Evolutionary conservation across 2,888 invertebrate genomes (phyloP).

Genomic region (Dendrolimus pini): DNA sequence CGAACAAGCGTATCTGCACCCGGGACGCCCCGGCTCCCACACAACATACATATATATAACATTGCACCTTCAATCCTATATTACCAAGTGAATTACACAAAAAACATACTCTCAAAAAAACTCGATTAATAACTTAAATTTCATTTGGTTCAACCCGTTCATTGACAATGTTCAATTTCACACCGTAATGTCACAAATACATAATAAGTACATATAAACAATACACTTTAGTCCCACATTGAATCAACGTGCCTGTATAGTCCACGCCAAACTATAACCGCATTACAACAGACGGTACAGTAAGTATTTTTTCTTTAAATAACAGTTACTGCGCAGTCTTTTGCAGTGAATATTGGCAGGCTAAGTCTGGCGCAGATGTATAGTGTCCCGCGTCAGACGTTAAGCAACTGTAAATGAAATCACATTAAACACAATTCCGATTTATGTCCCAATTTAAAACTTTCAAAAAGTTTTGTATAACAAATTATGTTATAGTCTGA

Average conservation of each 20-base stretch:
- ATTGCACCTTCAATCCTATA: conserved; percentile 67
- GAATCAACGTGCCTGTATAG: conserved; percentile 11
- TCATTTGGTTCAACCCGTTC: conserved; percentile 31
- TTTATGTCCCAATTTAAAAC: too few species aligned
- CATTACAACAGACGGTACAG: too few species aligned
- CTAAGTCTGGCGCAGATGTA: too few species aligned
- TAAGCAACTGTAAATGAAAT: conserved; percentile 17
- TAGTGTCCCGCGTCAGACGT: conserved; percentile 31
- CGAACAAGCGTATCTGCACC: conserved; percentile 36
- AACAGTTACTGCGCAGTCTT: too few species aligned
- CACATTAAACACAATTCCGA: too few species aligned
- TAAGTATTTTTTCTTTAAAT: too few species aligned
- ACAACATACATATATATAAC: conserved; percentile 53
- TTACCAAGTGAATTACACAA: conserved; percentile 52
- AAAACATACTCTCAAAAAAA: conserved; percentile 50
- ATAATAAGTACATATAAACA: conserved; percentile 36
- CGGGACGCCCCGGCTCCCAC: conserved; percentile 14
- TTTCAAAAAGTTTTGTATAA: too few species aligned
- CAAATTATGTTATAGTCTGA: too few species aligned
- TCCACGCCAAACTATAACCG: too few species aligned
- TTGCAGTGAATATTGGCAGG: too few species aligned
- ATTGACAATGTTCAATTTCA: conserved; percentile 33
- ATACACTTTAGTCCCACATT: conserved; percentile 10
- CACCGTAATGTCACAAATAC: conserved; percentile 24
- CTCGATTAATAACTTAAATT: conserved; percentile 30